Evolutionary conservation across 2,113 vertebrate species (phyloP), one percentile per base, ranked within the genome.

Genomic region (Lophochroa leadbeateri): DNA sequence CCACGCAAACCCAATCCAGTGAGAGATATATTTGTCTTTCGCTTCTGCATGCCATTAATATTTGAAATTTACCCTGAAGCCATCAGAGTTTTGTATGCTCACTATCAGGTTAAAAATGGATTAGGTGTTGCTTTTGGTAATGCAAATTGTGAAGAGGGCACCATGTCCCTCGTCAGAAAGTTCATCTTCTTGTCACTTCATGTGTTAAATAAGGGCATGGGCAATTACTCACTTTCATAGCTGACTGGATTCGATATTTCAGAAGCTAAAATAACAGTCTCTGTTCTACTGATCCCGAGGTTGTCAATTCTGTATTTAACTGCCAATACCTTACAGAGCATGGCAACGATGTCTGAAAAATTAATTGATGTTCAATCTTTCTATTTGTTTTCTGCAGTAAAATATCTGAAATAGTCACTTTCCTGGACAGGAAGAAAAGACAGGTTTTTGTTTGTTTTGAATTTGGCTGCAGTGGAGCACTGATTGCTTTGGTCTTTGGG

Each of bases 391-490:
- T 43, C 47, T 57, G 44, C 43, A 18, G 46, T 12, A 17, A 85
- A 72, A 31, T 19, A 35, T 6, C 4, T 19, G 39, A 31, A 72
- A 61, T 3, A 4, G 33, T 35, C 31, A 0, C 35, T 28, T 12
- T 53, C 10, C 44, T 17, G 35, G 31, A 4, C 35, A 58, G 35
- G 37, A 47, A 53, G 55, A 20, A 43, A 17, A 25, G 35, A 15
- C 27, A 27, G 50, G 11, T 5, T 1, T 57, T 64, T 2, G 24
- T 19, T 16, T 3, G 24, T 24, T 31, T 6, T 64, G 19, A 49
- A 3, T 7, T 25, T 61, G 11, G 7, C 19, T 23, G 0, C 17
- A 1, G 7, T 5, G 1, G 49, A 39, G 10, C 47, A 15, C 44
- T 7, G 39, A 17, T 7, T 52, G 47, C 11, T 23, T n/a, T 13